Conservation (phyloP, 2,113 vertebrate genomes). For the Tragelaphus buxtoni region DNA sequence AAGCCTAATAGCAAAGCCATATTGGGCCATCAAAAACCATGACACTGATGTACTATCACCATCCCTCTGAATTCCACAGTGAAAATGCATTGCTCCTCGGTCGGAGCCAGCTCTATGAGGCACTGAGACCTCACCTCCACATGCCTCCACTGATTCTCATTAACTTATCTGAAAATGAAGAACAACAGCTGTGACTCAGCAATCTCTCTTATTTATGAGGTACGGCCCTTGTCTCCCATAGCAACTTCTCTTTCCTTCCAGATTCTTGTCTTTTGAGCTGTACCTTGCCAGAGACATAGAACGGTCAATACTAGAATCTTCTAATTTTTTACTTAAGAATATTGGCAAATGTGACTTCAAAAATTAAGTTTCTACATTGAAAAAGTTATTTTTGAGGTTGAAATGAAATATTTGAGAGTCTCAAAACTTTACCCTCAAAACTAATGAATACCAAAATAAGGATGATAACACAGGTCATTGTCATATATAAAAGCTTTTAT, state of each 20-base stretch:
- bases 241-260: neutral
- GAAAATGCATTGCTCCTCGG: neutral
- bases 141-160: neutral
- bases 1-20: neutral
- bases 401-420: conserved; percentile 36
- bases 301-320: neutral
- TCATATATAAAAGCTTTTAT: neutral
- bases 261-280: neutral
- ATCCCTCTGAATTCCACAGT: neutral
- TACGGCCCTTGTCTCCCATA: neutral
- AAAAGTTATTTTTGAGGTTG: neutral
- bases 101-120: neutral
- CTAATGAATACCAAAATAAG: neutral
- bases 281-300: neutral
- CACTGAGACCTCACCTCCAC: neutral
- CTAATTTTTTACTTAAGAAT: neutral
- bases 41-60: neutral
- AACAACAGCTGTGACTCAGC: neutral
- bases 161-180: neutral
- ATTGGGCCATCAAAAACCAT: neutral
- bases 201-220: neutral
- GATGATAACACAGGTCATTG: neutral
- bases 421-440: neutral
- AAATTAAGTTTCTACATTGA: neutral
- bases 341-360: neutral